Evolutionary conservation across 1,140 invertebrate genomes (phyloP).

Genomic region (Nephotettix cincticeps): DNA sequence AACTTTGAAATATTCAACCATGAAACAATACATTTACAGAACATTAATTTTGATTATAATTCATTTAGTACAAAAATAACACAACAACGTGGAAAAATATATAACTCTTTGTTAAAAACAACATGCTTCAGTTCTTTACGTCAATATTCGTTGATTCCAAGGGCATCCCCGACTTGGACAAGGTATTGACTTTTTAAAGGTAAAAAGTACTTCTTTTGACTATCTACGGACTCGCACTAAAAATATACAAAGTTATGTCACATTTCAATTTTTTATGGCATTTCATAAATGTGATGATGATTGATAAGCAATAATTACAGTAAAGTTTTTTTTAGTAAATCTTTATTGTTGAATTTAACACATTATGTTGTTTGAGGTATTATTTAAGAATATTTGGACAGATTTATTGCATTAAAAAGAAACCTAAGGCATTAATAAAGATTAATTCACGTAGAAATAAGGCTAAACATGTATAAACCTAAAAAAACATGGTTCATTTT

Average conservation of each 20-base stretch:
- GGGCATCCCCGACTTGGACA: conserved; percentile 50
- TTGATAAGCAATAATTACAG: neutral
- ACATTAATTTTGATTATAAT: too few relatives aligned
- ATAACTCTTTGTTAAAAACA: too few relatives aligned
- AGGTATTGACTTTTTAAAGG: conserved; percentile 56
- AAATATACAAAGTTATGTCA: conserved; percentile 42
- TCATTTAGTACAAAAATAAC: too few relatives aligned
- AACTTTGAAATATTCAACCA: too few relatives aligned
- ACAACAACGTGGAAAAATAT: too few relatives aligned
- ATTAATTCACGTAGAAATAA: too few relatives aligned
- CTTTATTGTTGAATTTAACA: neutral
- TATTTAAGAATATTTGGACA: neutral
- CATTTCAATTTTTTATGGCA: conserved; percentile 10
- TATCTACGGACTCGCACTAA: conserved; percentile 54
- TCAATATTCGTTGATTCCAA: conserved; percentile 46
- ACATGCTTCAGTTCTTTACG: neutral
- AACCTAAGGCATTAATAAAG: conserved; percentile 5
- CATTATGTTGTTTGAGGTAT: neutral
- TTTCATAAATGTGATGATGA: neutral
- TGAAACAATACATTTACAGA: too few relatives aligned
- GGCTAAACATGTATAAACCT: too few relatives aligned
- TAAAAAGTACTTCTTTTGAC: conserved; percentile 52
- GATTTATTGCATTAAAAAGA: neutral
- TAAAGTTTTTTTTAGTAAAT: neutral
- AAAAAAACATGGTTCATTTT: too few relatives aligned